Evolutionary conservation across 2,888 invertebrate species (phyloP), one percentile per base, ranked within the genome.

Genomic region (Leptopilina syphax): DNA sequence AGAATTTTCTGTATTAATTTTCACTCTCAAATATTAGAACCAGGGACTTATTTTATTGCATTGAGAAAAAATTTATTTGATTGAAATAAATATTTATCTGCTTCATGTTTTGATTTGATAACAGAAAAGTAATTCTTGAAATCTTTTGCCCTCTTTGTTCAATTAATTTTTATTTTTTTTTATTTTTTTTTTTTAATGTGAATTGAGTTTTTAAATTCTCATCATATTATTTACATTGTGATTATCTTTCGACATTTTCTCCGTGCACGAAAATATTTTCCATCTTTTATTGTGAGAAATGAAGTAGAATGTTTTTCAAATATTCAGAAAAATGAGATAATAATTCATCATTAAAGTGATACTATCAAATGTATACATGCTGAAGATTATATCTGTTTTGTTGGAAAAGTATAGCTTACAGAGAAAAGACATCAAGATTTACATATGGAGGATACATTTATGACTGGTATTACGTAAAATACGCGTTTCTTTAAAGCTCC

Each of bases 371-470:
- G 27, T 13, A 9, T 54, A 27, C 10, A 50, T 10, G 50, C 3
- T 27, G 50, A 70, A 70, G 12, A 50, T 70, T 7, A 54, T 70
- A 63, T 18, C 63, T 63, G 63, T 24, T 68, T 24, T 12, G 24
- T 47, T 1, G 24, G 47, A 68, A 47, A 68, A 70, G 6, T 7
- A 13, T 27, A 24, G 47, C 7, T 44, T 24, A 63, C 63, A 63
- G 24, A 24, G 24, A 24, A 44, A 41, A 67, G 41, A 44, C 41
- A 44, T 41, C 7, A 67, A 44, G 12, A 67, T 67, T 44, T 67
- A 67, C 66, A 67, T 67, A 67, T 67, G 41, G 41, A 67, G 34
- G 66, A 41, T 67, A 67, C n/a, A 67, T 67, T 44, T 67, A 41
- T 44, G 44, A 44, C 66, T 44, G n/a, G 66, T 9, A 44, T 67